Conservation (phyloP, 1,140 invertebrate genomes). For the Lepidotrigona ventralis region DNA sequence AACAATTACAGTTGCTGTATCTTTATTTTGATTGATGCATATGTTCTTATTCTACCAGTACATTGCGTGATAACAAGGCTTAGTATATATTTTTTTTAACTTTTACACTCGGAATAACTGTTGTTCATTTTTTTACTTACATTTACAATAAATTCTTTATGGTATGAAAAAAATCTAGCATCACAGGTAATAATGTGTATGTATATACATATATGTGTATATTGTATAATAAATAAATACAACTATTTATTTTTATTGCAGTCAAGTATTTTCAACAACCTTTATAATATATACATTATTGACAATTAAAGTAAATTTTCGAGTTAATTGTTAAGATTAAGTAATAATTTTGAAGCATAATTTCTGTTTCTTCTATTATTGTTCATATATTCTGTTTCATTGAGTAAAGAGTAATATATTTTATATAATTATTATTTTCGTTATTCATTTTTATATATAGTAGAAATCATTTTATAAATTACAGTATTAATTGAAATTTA, state of each 20-base stretch:
- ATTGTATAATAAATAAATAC: conserved; percentile 43
- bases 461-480: conserved; percentile 1
- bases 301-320: conserved; percentile 14
- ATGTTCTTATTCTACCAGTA: conserved; percentile 1
- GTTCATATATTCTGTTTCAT: background rate
- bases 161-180: conserved; percentile 28
- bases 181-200: conserved; percentile 1
- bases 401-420: conserved; percentile 2
- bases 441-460: background rate
- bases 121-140: background rate
- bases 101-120: conserved; percentile 16
- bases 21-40: conserved; percentile 37
- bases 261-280: conserved; percentile 26
- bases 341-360: conserved; percentile 7
- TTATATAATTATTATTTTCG: too few species aligned
- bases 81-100: conserved; percentile 26
- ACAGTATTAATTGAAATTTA: background rate
- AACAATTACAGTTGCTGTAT: conserved; percentile 25
- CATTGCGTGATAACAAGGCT: conserved; percentile 19
- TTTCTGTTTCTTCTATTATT: background rate
- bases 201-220: background rate
- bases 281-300: conserved; percentile 15
- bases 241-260: conserved; percentile 38
- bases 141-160: background rate
- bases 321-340: background rate